Evolutionary conservation across 2,113 vertebrate species (phyloP), one percentile per base, ranked within the genome.

Genomic region (Urocitellus parryii): DNA sequence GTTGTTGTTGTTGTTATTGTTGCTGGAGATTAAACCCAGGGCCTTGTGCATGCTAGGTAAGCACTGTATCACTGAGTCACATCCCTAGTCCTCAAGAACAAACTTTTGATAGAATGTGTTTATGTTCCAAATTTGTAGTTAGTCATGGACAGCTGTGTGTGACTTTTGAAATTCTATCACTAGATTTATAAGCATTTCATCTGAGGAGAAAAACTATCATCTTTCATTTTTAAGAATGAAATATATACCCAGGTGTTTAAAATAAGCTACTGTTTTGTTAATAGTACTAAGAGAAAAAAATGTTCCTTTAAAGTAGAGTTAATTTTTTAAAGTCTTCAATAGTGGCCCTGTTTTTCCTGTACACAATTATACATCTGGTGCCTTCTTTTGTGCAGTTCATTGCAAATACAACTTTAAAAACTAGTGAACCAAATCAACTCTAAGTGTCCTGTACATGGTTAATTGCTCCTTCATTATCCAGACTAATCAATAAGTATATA

Each of bases 181-280:
- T 81, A 51, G 27, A 68, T 80, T 91, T 11, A 39, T 51, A 80
- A 92, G 27, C 27, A 72, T 37, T 91, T 5, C 11, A n/a, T 82
- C 32, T 73, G 53, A 90, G 29, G 86, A 74, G 42, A 84, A 94
- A 94, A 84, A 61, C 61, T 79, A 56, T 39, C 6, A 65, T 2
- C 1, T 63, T 88, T 82, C 81, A 5, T 37, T 67, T 82, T 76
- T 86, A 22, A 73, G 4, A 76, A 20, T 76, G 42, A 95, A 42
- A 79, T 83, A 34, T 58, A 27, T n/a, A 51, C 53, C 1, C 42
- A 68, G 1, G 8, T 80, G 1, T 76, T 93, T 84, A 91, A 88
- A 84, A 88, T 81, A 45, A 96, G 16, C 2, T 73, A 53, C 48
- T 93, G 78, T 56, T 94, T 96, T 77, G 11, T 73, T 90, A 78